These are phyloP conservation scores for Orussus abietinus DNA, from an alignment of 1,140 invertebrate species.

Conservation along the genomic window DNA sequence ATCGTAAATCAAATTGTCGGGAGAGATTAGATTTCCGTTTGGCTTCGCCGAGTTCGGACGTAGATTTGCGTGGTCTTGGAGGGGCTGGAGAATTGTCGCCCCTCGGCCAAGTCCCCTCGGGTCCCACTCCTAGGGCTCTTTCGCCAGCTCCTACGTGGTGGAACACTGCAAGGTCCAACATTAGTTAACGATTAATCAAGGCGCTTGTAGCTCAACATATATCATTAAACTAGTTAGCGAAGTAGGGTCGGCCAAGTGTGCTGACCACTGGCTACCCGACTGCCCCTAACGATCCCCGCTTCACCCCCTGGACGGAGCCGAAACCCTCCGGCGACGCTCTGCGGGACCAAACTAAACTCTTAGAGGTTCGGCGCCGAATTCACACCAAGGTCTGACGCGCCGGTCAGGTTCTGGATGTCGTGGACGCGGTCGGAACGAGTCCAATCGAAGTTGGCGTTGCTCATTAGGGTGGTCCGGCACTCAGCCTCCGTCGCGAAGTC, in stretches of 20 bases:
- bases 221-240: constrained; percentile 57
- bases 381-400: too few species aligned
- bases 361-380: too few species aligned
- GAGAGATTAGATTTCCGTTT: constrained; percentile 50
- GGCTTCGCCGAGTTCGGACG: constrained; percentile 33
- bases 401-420: too few species aligned
- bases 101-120: constrained; percentile 17
- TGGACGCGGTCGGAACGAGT: too few species aligned
- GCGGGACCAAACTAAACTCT: constrained; percentile 48
- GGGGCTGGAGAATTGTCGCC: constrained; percentile 28
- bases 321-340: constrained; percentile 42
- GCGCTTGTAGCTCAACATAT: constrained; percentile 56
- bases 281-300: constrained; percentile 31
- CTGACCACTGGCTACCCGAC: constrained; percentile 50
- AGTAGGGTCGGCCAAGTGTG: constrained; percentile 56
- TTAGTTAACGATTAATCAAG: constrained; percentile 57
- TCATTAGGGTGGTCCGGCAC: too few species aligned
- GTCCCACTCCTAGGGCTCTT: constrained; percentile 18
- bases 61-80: constrained; percentile 34
- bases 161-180: constrained; percentile 52
- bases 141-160: constrained; percentile 25
- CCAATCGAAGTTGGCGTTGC: too few species aligned
- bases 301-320: constrained; percentile 30
- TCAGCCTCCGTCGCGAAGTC: too few species aligned
- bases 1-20: constrained; percentile 48